Evolutionary conservation across 2,888 invertebrate genomes (phyloP), one percentile per base, ranked within the genome.

Genomic region (Andrena minutula): DNA sequence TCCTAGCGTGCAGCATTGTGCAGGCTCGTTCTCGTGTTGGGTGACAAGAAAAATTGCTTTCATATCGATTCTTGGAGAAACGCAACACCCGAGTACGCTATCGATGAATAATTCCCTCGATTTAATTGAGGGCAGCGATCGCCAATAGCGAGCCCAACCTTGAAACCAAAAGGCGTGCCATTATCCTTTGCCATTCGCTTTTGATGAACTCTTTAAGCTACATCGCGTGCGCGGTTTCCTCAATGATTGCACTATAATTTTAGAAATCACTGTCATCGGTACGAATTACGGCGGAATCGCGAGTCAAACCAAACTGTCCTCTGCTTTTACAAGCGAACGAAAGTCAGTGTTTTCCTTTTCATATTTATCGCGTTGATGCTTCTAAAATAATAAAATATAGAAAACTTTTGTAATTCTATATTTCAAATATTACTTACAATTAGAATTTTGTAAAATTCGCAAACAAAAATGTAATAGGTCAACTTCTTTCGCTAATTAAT

Each of bases 21-120:
- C 53, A 51, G 53, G 47, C 47, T 79, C 26, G 63, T 71, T 61
- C 28, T 75, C 75, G 76, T 68, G 64, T 79, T 76, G 6, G 41
- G 23, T 75, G 49, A 60, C 70, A 64, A 41, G 61, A 75, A 80
- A 76, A 84, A 47, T 32, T 56, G 51, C 47, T 64, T 72, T 81
- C 16, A 20, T 58, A 58, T 73, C 47, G 63, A 32, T 47, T 60
- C 49, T 60, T n/a, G 47, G 49, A 28, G 72, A 78, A 80, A 79
- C 28, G 20, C 32, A 79, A 79, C 41, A 80, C 53, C 53, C 72
- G 20, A 41, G 51, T 10, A 23, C 49, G 2, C 12, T 35, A 0
- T 32, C 63, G 8, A 23, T 28, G 10, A 32, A 72, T 47, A n/a
- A 51, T 66, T 73, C 66, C 16, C 28, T 56, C 5, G 53, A 28